phyloP scores from a whole-genome alignment of 2,888 invertebrate species.

The Drosophila quasianomalipes region DNA sequence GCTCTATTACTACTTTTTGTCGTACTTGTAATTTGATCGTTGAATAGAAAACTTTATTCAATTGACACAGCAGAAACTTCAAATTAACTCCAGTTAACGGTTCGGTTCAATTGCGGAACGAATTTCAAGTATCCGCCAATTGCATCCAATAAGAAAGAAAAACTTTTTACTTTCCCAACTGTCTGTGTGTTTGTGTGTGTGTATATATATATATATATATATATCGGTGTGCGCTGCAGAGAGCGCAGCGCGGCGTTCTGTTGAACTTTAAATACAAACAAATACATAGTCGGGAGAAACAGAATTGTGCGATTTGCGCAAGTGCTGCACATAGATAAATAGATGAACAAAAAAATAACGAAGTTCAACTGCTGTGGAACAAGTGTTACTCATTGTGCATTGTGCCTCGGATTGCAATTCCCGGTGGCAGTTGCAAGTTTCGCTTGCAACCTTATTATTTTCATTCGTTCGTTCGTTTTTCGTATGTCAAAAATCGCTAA shows the following conservation, averaged over 20 bases:
- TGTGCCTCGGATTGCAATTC: slow-evolving; percentile 24
- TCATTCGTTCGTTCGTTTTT: slow-evolving; percentile 15
- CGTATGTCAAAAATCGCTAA: slow-evolving; percentile 38
- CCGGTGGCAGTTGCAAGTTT: slow-evolving; percentile 21
- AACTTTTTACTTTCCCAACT: slow-evolving; percentile 27
- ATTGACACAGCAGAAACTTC: background rate
- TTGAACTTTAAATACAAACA: slow-evolving; percentile 55
- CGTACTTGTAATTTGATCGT: slow-evolving; percentile 59
- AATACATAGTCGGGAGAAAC: slow-evolving; percentile 24
- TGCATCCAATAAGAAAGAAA: slow-evolving; percentile 37
- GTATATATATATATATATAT: background rate
- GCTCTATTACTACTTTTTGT: slow-evolving; percentile 54
- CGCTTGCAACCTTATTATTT: slow-evolving; percentile 39
- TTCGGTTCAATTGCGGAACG: background rate
- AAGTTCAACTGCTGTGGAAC: background rate
- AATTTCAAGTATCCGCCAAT: slow-evolving; percentile 36
- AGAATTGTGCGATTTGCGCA: slow-evolving; percentile 18
- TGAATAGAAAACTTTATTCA: slow-evolving; percentile 20
- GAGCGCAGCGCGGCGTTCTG: slow-evolving; percentile 45
- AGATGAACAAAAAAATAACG: slow-evolving; percentile 14
- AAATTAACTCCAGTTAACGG: background rate
- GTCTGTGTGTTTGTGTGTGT: slow-evolving; percentile 5
- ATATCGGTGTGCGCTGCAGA: slow-evolving; percentile 42
- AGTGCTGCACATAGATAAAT: slow-evolving; percentile 23
- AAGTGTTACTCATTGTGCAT: slow-evolving; percentile 11